phyloP scores from a whole-genome alignment of 2,113 vertebrate genomes.

The Pseudorectes ferrugineus region DNA sequence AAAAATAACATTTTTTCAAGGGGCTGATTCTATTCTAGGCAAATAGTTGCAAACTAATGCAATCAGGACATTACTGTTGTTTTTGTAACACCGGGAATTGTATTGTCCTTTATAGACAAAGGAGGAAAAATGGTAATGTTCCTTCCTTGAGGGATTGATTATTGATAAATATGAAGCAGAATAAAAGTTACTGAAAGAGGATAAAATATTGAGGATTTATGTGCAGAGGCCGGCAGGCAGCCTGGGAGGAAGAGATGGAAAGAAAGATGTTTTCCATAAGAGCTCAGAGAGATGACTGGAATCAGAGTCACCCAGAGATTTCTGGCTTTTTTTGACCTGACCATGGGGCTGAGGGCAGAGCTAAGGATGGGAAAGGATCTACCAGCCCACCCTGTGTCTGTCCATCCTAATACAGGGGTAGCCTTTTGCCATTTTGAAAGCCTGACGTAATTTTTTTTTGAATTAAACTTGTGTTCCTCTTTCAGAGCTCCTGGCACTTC shows the following conservation, averaged over 20 bases:
- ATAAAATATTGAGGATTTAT: neutral
- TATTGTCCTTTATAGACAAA: neutral
- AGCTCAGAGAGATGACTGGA: neutral
- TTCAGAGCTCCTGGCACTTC: neutral
- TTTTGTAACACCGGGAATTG: neutral
- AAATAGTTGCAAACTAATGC: neutral
- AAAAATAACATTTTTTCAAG: neutral
- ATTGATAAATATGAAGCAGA: neutral
- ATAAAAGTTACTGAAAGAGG: neutral
- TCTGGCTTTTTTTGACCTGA: neutral
- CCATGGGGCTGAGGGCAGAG: fast-evolving
- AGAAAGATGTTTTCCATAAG: neutral
- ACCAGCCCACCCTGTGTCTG: neutral
- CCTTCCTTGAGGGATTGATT: neutral
- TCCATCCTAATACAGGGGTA: neutral
- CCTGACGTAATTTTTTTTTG: fast-evolving
- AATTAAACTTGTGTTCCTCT: neutral
- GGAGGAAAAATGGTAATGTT: neutral
- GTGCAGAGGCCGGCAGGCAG: neutral
- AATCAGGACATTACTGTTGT: neutral
- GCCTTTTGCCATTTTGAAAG: neutral
- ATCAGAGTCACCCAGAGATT: neutral
- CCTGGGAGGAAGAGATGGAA: neutral
- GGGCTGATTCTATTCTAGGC: neutral
- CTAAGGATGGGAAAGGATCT: neutral